phyloP scores from a whole-genome alignment of 53 echinoderm and acorn worm genomes.

The Holothuria leucospilota region DNA sequence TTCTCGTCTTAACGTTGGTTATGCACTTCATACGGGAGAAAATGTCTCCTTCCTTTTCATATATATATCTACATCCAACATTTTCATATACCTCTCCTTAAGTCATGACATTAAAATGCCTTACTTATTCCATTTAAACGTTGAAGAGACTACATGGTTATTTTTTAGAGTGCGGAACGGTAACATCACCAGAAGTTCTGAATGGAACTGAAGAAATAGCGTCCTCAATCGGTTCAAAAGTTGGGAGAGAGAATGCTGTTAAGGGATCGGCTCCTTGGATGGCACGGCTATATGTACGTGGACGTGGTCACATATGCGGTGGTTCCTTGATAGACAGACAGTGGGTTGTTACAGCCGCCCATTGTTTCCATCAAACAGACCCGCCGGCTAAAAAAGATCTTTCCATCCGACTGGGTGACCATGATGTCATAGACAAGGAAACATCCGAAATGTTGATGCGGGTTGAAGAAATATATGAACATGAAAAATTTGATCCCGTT shows the following conservation, averaged over 20 bases:
- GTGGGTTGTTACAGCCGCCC: constrained; percentile 87
- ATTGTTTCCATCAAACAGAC: constrained; percentile 54
- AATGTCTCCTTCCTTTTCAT: no score
- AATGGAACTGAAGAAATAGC: no score
- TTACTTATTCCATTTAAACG: no score
- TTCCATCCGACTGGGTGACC: constrained; percentile 77
- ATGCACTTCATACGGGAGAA: no score
- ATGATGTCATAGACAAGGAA: constrained; percentile 60
- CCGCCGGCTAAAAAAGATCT: constrained; percentile 6
- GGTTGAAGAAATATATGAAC: constrained; percentile 53
- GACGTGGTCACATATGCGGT: constrained; percentile 58
- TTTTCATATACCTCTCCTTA: no score
- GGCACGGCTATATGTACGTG: constrained; percentile 63
- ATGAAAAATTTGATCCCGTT: constrained; percentile 40
- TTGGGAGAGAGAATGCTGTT: constrained; percentile 52
- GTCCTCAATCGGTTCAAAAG: constrained; percentile 34
- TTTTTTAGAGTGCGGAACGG: no score
- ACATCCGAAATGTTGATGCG: constrained; percentile 40
- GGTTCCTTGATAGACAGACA: constrained; percentile 71
- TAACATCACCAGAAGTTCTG: no score
- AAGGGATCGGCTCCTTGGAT: constrained; percentile 86
- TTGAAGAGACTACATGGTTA: no score
- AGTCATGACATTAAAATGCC: no score
- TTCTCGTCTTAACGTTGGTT: no score
- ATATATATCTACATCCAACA: no score